Percentiles rank a stretch among this genome's conserved stretches.
These are phyloP conservation scores for Gorsachius magnificus DNA, from an alignment of 2,797 vertebrate genomes.

Conservation along the genomic window DNA sequence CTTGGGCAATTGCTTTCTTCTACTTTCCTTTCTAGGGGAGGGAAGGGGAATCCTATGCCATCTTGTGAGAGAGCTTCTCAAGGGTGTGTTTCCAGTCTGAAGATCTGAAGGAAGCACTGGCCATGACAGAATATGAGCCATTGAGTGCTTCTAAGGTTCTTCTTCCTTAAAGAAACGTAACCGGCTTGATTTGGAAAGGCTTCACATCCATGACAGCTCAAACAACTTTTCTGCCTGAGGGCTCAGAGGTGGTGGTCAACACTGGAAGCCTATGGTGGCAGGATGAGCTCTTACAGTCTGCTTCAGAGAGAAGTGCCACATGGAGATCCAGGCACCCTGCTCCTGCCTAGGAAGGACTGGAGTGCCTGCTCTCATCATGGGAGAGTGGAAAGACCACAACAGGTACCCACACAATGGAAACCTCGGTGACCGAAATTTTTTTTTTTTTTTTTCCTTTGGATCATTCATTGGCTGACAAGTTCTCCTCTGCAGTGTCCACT, in stretches of 20 bases:
- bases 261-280: neutral
- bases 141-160: neutral
- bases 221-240: neutral
- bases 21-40: neutral
- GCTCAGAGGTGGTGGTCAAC: neutral
- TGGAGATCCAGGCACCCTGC: neutral
- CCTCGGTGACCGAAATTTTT: neutral
- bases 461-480: neutral
- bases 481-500: neutral
- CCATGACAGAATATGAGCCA: neutral
- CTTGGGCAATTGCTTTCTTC: neutral
- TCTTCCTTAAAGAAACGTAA: neutral
- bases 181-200: neutral
- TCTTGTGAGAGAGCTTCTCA: neutral
- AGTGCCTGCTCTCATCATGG: accelerated
- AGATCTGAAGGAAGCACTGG: neutral
- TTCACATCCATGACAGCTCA: neutral
- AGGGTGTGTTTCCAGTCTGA: neutral
- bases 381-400: neutral
- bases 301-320: too few species aligned
- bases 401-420: neutral
- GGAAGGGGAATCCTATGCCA: neutral
- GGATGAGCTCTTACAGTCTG: neutral
- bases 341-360: neutral
- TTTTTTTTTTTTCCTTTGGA: neutral